phyloP scores from a whole-genome alignment of 2,113 vertebrate genomes.

The Setophaga kirtlandii region DNA sequence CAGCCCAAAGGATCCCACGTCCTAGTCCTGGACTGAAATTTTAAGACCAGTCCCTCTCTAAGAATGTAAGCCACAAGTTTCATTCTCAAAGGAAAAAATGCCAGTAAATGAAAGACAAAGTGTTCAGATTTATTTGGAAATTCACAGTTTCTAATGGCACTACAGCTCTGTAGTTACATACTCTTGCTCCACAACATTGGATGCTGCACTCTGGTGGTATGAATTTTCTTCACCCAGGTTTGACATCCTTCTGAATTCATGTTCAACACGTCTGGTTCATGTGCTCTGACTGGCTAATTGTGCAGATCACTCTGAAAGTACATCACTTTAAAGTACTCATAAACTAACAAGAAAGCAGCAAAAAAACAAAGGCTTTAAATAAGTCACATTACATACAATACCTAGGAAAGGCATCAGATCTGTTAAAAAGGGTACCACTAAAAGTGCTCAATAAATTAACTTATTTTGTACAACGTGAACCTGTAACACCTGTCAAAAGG shows the following conservation, averaged over 20 bases:
- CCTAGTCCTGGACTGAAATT: neutral
- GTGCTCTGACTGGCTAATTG: slow-evolving; percentile 77
- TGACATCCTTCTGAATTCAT: slow-evolving; percentile 45
- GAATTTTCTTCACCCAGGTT: slow-evolving; percentile 18
- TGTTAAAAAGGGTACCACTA: slow-evolving; percentile 77
- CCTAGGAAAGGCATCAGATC: slow-evolving; percentile 81
- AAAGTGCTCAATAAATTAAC: slow-evolving; percentile 93
- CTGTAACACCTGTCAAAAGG: slow-evolving; percentile 61
- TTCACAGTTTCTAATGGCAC: slow-evolving; percentile 99
- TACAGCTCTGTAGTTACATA: slow-evolving; percentile 92
- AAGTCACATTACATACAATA: slow-evolving; percentile 87
- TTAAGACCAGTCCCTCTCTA: neutral
- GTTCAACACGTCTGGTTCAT: slow-evolving; percentile 37
- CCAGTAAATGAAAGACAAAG: slow-evolving; percentile 78
- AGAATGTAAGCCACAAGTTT: neutral
- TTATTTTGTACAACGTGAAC: slow-evolving; percentile 73
- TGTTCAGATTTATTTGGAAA: slow-evolving; percentile 98
- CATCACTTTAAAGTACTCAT: slow-evolving; percentile 68
- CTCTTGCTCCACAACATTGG: slow-evolving; percentile 80
- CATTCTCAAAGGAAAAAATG: slow-evolving; percentile 44
- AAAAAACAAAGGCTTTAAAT: slow-evolving; percentile 76
- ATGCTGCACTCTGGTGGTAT: slow-evolving; percentile 67
- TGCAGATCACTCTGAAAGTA: slow-evolving; percentile 71
- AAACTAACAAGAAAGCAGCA: slow-evolving; percentile 77
- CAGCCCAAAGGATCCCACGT: neutral